Evolutionary conservation across 2,113 vertebrate genomes (phyloP).

Genomic region (Petaurus breviceps): DNA sequence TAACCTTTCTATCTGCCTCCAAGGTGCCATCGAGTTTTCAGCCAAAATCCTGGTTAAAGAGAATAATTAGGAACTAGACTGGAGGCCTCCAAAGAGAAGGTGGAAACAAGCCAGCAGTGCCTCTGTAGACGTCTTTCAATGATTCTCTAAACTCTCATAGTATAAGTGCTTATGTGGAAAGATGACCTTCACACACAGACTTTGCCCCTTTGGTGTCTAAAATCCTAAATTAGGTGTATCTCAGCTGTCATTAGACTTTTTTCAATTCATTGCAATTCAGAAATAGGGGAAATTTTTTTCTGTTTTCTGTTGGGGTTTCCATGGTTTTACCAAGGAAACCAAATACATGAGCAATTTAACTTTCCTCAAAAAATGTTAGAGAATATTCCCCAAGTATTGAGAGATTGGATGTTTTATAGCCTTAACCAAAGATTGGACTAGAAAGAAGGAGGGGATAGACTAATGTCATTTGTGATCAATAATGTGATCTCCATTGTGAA

Average conservation of each 20-base stretch:
- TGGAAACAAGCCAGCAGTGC: conserved; percentile 14
- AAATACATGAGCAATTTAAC: neutral
- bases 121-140: neutral
- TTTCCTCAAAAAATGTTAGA: neutral
- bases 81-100: conserved; percentile 15
- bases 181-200: neutral
- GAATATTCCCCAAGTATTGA: neutral
- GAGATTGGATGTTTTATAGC: neutral
- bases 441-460: neutral
- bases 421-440: neutral
- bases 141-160: neutral
- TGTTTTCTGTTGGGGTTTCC: neutral
- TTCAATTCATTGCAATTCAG: fast-evolving
- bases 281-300: neutral
- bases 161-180: neutral
- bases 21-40: neutral
- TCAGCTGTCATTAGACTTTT: neutral
- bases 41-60: neutral
- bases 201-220: fast-evolving
- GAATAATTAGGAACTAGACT: conserved; percentile 17
- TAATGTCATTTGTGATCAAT: neutral
- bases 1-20: neutral
- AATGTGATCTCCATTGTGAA: neutral
- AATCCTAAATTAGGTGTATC: neutral
- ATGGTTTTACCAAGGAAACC: neutral